Evolutionary conservation across 1,140 invertebrate genomes (phyloP).

Genomic region (Drosophila simulans): DNA sequence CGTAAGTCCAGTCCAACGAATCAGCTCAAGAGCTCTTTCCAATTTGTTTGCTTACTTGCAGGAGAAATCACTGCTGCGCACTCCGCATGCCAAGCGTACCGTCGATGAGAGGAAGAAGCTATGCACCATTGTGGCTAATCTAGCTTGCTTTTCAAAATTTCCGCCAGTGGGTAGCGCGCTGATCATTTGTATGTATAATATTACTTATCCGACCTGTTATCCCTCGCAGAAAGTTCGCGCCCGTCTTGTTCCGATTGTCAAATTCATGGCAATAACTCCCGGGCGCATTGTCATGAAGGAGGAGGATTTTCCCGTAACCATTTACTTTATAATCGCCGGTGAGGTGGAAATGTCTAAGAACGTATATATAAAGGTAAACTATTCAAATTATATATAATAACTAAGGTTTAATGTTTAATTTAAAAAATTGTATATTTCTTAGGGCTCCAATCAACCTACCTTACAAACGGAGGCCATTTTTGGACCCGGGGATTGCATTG

Average conservation of each 20-base stretch:
- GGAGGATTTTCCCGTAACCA: conserved; percentile 27
- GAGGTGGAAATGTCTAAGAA: conserved; percentile 57
- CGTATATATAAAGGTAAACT: conserved; percentile 45
- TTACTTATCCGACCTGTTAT: neutral
- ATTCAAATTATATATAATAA: too few relatives aligned
- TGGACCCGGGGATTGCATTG: conserved; percentile 61
- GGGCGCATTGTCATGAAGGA: conserved; percentile 51
- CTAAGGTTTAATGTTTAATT: too few relatives aligned
- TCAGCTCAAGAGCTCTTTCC: neutral
- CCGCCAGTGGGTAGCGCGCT: conserved; percentile 43
- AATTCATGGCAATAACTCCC: conserved; percentile 25
- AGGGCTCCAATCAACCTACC: neutral
- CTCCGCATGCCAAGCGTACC: conserved; percentile 18
- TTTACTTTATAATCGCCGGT: conserved; percentile 62
- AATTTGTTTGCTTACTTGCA: neutral
- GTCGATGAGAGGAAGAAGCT: conserved; percentile 55
- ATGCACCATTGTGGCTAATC: conserved; percentile 45
- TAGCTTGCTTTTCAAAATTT: conserved; percentile 50
- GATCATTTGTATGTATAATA: too few relatives aligned
- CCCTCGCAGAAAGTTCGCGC: conserved; percentile 53
- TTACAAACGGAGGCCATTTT: conserved; percentile 49
- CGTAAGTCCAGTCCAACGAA: conserved; percentile 23
- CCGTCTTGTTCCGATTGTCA: conserved; percentile 50
- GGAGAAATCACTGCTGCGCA: conserved; percentile 59
- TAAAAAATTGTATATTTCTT: too few relatives aligned